Conservation (phyloP, 2,113 vertebrate species). For the Orientallactaga bullata region DNA sequence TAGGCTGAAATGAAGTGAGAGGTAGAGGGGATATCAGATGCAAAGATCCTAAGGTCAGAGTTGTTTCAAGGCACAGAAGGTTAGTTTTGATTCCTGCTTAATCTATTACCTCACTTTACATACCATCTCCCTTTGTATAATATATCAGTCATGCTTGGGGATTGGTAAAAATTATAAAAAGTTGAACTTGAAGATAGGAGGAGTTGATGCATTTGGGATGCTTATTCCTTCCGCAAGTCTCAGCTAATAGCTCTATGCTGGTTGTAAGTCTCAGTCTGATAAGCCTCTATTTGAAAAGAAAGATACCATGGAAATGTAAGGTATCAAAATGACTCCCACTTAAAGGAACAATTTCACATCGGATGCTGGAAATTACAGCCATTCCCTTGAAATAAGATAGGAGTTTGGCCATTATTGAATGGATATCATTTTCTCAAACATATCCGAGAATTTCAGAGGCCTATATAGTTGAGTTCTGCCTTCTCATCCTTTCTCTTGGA, state of each 20-base stretch:
- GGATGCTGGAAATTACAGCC: constrained; percentile 64
- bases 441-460: constrained; percentile 47
- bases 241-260: background rate
- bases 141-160: background rate
- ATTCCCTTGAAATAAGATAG: constrained; percentile 57
- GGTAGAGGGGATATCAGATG: background rate
- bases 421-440: constrained; percentile 64
- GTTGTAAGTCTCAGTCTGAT: background rate
- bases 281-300: constrained; percentile 57
- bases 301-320: constrained; percentile 53
- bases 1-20: background rate
- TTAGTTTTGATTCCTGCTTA: constrained; percentile 8
- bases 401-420: constrained; percentile 62
- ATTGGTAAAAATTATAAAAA: background rate
- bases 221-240: constrained; percentile 26
- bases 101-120: background rate
- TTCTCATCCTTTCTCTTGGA: constrained; percentile 49
- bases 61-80: background rate
- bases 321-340: constrained; percentile 55
- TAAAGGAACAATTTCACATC: constrained; percentile 71
- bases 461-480: constrained; percentile 35
- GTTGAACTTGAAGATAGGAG: background rate
- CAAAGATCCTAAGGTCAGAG: background rate
- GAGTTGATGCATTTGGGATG: background rate
- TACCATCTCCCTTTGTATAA: background rate